These are phyloP conservation scores for Gastrophysa polygoni DNA, from an alignment of 2,888 invertebrate species.

Conservation along the genomic window DNA sequence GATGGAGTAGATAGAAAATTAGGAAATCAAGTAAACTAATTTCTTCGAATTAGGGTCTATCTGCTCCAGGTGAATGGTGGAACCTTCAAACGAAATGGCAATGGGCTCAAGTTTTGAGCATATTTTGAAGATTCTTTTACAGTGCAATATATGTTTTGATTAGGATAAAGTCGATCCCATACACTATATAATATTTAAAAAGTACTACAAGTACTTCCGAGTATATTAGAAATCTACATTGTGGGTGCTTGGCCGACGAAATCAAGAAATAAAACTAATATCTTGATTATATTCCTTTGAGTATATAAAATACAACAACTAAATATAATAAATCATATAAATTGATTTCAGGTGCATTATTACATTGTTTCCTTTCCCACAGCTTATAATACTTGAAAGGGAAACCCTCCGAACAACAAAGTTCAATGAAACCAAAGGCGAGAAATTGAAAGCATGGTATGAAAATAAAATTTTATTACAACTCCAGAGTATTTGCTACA, in stretches of 20 bases:
- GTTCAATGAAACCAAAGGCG: not conserved
- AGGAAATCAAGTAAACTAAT: too few species aligned
- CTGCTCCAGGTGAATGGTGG: not conserved
- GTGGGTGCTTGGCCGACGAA: conserved; percentile 48
- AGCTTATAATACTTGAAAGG: too few species aligned
- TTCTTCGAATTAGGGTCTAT: not conserved
- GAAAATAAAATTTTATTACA: conserved; percentile 23
- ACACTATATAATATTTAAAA: conserved; percentile 28
- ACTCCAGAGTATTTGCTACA: not conserved
- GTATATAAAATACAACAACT: conserved; percentile 50
- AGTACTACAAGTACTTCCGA: conserved; percentile 41
- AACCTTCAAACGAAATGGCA: conserved; percentile 6
- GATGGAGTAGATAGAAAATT: too few species aligned
- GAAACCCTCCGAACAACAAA: too few species aligned
- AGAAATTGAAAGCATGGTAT: not conserved
- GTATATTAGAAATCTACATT: conserved; percentile 41
- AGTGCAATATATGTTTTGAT: conserved; percentile 24
- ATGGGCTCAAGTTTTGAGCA: conserved; percentile 2
- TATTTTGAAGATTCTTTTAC: conserved; percentile 11
- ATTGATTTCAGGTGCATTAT: conserved; percentile 11
- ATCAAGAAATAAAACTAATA: conserved; percentile 44
- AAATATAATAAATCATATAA: conserved; percentile 43
- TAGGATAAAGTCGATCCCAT: conserved; percentile 29
- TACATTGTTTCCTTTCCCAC: not conserved
- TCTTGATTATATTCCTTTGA: conserved; percentile 47